Base-by-base conservation (phyloP, 2,797 vertebrate species). In the Rhyacichthys aspro region DNA sequence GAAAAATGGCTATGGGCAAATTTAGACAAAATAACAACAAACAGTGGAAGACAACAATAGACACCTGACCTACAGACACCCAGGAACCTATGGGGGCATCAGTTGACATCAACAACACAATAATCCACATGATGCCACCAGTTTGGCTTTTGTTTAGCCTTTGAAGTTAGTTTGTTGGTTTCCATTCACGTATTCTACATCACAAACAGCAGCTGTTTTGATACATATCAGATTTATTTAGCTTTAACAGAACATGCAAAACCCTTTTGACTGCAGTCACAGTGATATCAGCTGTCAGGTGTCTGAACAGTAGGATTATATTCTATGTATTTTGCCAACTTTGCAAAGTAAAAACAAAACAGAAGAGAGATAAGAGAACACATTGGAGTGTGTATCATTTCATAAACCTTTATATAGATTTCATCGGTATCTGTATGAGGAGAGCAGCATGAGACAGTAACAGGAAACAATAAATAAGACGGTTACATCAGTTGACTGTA, bases 401-500 rank as follows among this genome's bases (percentile, higher is more conserved):
- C 43, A 28, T 28, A 8, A 39, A 36, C 28, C 5, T 50, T 45
- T 54, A 62, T 57, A 60, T 16, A 16, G 23, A 54, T 47, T 9
- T 15, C 32, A 15, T 52, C 3, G 39, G 54, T 8, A 11, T 63
- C 33, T 50, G 19, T 14, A 11, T 43, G 34, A 69, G 34, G 9
- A 23, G 9, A 49, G 59, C 46, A 58, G 42, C 56, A 42, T 33
- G 34, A 55, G 37, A 72, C 43, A 38, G 67, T 32, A 76, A 71
- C 59, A 74, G 49, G 19, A 67, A 76, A 83, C 55, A 83, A 88
- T 87, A 87, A 86, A 86, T 85, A 88, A 74, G 63, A 48, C 41
- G 7, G 57, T 65, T 59, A 53, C 34, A 58, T 8, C 32, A 15
- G n/a, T 52, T 54, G 8, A 72, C 67, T 7, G 49, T 78, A 66